Conservation (phyloP, 2,113 vertebrate genomes). For the Mobula birostris region DNA sequence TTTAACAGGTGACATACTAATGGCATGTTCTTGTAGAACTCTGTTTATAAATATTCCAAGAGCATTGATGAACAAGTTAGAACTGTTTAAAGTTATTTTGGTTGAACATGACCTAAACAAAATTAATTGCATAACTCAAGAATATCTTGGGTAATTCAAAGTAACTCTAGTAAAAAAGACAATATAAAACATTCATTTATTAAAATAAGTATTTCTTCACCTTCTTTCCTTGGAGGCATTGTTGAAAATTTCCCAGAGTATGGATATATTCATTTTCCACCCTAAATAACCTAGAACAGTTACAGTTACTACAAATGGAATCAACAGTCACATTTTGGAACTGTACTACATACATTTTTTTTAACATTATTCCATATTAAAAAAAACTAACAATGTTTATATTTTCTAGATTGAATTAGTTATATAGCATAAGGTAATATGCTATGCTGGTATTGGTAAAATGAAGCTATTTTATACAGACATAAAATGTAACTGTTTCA, state of each 20-base stretch:
- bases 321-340: not conserved
- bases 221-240: not conserved
- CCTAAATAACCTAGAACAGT: not conserved
- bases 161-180: not conserved
- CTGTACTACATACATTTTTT: not conserved
- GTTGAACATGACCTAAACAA: slow-evolving; percentile 2
- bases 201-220: not conserved
- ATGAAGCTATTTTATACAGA: not conserved
- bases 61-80: not conserved
- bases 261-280: not conserved
- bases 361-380: not conserved
- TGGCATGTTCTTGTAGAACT: not conserved
- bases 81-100: not conserved
- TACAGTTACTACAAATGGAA: not conserved
- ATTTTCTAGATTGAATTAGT: not conserved
- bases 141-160: not conserved
- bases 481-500: not conserved
- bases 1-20: not conserved
- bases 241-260: not conserved
- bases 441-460: not conserved
- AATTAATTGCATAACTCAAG: not conserved
- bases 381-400: not conserved
- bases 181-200: slow-evolving; percentile 21
- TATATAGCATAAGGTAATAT: not conserved
- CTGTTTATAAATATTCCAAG: not conserved